Conservation (phyloP, 37 sponge, comb jelly and placozoan genomes). For the Beroe forskalii region DNA sequence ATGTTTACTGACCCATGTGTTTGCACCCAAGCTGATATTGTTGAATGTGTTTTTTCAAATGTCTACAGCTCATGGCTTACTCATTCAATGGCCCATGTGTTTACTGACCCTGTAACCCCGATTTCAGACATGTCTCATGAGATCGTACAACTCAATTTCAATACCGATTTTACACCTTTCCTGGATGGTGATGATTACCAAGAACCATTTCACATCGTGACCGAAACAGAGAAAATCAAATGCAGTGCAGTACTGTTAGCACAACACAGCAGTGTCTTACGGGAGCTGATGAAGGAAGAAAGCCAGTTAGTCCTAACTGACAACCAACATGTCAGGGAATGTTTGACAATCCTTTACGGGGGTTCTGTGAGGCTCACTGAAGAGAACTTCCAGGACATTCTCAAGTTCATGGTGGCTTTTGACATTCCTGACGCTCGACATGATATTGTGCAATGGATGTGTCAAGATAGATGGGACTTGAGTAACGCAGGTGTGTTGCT, state of each 20-base stretch:
- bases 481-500: neutral
- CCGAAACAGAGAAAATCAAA: neutral
- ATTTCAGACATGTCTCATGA: neutral
- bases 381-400: too few species aligned
- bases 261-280: neutral
- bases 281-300: neutral
- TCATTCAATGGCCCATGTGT: neutral
- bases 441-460: neutral
- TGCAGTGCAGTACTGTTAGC: slow-evolving; percentile 15
- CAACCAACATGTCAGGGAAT: slow-evolving; percentile 16
- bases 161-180: neutral
- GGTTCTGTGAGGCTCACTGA: slow-evolving; percentile 8
- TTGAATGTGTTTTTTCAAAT: too few species aligned
- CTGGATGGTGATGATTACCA: neutral
- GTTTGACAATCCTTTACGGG: slow-evolving; percentile 6
- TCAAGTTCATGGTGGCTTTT: too few species aligned
- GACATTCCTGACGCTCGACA: slow-evolving; percentile 1
- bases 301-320: neutral
- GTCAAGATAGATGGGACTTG: neutral
- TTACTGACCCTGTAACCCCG: neutral
- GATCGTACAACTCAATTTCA: slow-evolving; percentile 5
- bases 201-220: neutral
- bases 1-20: too few species aligned
- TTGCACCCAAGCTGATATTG: too few species aligned
- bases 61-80: neutral